These are phyloP conservation scores for Oncorhynchus nerka DNA, from an alignment of 2,113 vertebrate species.

Conservation along the genomic window DNA sequence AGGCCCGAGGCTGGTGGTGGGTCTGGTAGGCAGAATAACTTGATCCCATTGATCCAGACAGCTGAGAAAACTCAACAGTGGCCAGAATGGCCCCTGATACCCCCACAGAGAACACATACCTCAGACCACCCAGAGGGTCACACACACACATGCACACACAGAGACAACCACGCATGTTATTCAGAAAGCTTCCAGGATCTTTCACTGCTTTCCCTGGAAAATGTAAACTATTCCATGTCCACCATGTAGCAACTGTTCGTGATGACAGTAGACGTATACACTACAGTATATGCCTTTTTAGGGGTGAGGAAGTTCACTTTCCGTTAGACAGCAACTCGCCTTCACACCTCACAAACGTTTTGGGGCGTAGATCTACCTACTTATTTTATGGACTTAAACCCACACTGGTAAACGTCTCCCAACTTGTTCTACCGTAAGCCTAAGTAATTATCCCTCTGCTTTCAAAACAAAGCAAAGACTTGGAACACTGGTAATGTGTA, in stretches of 20 bases:
- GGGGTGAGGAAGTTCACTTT: not conserved
- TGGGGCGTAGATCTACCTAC: too few species aligned
- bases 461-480: not conserved
- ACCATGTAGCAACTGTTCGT: not conserved
- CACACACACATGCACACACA: not conserved
- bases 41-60: not conserved
- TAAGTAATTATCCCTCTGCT: not conserved
- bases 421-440: not conserved
- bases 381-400: not conserved
- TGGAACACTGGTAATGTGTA: not conserved
- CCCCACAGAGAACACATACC: not conserved
- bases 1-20: not conserved
- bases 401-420: not conserved
- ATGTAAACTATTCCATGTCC: not conserved
- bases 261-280: not conserved
- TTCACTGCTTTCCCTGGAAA: not conserved
- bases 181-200: not conserved
- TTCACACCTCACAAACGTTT: too few species aligned
- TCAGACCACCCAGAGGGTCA: not conserved
- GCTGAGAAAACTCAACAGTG: slow-evolving; percentile 1
- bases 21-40: not conserved
- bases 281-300: not conserved
- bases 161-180: too few species aligned
- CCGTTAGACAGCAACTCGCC: too few species aligned
- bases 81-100: not conserved